Conservation (phyloP, 2,113 vertebrate species). For the Capreolus pygargus region DNA sequence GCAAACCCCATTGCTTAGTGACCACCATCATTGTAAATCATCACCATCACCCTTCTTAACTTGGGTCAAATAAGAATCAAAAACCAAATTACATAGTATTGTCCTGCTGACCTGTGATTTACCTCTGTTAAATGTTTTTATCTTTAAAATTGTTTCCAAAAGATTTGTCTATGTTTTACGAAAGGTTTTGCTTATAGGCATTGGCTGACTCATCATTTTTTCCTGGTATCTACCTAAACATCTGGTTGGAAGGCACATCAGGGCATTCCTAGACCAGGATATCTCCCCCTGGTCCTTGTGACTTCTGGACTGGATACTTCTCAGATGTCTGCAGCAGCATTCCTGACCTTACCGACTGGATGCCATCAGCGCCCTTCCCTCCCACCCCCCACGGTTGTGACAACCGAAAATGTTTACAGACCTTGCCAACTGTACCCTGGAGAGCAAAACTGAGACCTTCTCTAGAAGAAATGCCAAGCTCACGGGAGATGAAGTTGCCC, state of each 20-base stretch:
- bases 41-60: background rate
- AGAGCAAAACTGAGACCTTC: background rate
- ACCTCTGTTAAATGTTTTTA: background rate
- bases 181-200: background rate
- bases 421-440: background rate
- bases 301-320: background rate
- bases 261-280: background rate
- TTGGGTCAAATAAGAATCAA: background rate
- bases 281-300: background rate
- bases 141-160: background rate
- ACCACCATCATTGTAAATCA: background rate
- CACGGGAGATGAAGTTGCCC: background rate
- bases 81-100: background rate
- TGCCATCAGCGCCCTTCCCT: too few relatives aligned
- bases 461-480: background rate
- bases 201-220: background rate
- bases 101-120: background rate
- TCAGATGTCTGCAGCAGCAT: background rate
- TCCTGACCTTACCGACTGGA: background rate
- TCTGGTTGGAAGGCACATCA: background rate
- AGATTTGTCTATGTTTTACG: background rate
- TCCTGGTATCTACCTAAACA: accelerated
- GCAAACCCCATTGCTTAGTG: background rate
- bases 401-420: background rate
- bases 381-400: background rate